Conservation (phyloP, 2,113 vertebrate genomes). For the Empidonax alnorum region DNA sequence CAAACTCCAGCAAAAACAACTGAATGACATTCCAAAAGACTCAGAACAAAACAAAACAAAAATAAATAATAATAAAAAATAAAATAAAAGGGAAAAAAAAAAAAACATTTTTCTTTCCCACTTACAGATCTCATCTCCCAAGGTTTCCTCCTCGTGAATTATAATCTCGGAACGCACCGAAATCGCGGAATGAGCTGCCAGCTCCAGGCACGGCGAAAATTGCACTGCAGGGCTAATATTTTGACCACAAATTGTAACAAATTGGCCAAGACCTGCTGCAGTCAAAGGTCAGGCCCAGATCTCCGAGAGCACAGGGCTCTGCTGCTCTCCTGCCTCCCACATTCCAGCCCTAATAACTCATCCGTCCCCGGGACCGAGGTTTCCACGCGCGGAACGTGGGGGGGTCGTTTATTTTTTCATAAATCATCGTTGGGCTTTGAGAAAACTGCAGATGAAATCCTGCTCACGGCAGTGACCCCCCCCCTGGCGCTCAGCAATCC, state of each 20-base stretch:
- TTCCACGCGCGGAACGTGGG: not conserved
- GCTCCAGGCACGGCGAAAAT: not conserved
- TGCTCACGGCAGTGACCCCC: conserved; percentile 58
- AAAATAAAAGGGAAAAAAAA: not conserved
- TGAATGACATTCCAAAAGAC: not conserved
- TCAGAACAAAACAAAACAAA: not conserved
- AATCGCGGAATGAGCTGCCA: not conserved
- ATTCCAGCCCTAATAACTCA: not conserved
- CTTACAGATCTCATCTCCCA: not conserved
- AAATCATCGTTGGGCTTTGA: conserved; percentile 56
- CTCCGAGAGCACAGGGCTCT: not conserved
- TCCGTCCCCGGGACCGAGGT: not conserved
- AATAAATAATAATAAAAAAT: not conserved
- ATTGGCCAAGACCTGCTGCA: not conserved
- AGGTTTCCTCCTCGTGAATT: not conserved
- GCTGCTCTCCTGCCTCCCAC: not conserved
- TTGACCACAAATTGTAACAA: conserved; percentile 46
- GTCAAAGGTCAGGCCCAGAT: conserved; percentile 16
- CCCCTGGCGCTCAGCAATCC: conserved; percentile 52
- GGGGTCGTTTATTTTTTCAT: conserved; percentile 61
- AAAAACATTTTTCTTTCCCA: not conserved
- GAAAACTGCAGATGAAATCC: conserved; percentile 69
- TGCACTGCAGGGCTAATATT: not conserved
- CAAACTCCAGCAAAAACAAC: not conserved
- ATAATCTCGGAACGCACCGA: rapidly evolving